Evolutionary conservation across 2,888 invertebrate species (phyloP), one percentile per base, ranked within the genome.

Genomic region (Eupithecia vulgata): DNA sequence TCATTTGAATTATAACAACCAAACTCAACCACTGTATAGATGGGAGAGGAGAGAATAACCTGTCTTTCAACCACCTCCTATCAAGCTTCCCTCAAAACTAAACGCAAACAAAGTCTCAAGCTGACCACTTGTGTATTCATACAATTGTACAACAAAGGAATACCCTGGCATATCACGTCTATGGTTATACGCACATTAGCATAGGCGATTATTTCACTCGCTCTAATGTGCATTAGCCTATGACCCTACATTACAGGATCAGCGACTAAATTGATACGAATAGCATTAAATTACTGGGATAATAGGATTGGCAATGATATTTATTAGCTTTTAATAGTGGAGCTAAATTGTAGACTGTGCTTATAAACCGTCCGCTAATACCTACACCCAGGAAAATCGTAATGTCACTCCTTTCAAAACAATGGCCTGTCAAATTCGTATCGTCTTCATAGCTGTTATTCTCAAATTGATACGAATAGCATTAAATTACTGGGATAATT

Each of bases 201-300:
- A 72, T 70, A 70, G 68, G 45, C 72, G 57, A 72, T 72, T 75
- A 75, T 75, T 75, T 72, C 68, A 59, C 67, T 59, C 59, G 70
- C 37, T 70, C 21, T 86, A 87, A 88, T 86, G 82, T 81, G 76
- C 84, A 83, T 86, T 88, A 87, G 82, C 83, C 83, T 82, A 72
- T 76, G 84, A 84, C 83, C 78, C 84, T 81, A 72, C 76, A 78
- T 80, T 79, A 79, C 79, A 79, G 72, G 78, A 79, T 80, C 76
- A 79, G 80, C 76, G 77, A 81, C 77, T 79, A 81, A 83, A 84
- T 85, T 83, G 84, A 81, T 79, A 79, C 81, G 83, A 85, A 85
- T 81, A 81, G 77, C 76, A 68, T 74, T 67, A 74, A 80, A 76
- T 79, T 79, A 79, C 74, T 67, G 67, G 57, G 67, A 74, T 76